These are phyloP conservation scores for Micrasema minimum DNA, from an alignment of 1,140 invertebrate genomes.

Conservation along the genomic window DNA sequence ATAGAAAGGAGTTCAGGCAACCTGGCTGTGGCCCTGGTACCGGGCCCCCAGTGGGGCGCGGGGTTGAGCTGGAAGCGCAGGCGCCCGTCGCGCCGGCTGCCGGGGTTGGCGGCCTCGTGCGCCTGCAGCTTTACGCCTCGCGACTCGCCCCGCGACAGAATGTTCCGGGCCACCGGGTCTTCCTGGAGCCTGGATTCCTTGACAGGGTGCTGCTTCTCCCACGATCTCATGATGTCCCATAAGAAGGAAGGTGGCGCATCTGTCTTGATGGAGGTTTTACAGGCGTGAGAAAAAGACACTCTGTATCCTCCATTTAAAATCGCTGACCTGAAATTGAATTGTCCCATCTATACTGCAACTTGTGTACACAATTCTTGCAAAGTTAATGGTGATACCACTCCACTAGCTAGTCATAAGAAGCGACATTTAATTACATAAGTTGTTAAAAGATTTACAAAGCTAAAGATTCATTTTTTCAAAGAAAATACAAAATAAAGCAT, in stretches of 20 bases:
- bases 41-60: conserved; percentile 88
- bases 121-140: conserved; percentile 72
- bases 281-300: conserved; percentile 93
- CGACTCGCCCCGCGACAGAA: conserved; percentile 67
- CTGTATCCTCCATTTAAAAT: conserved; percentile 92
- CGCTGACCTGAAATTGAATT: conserved; percentile 64
- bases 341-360: too few species aligned
- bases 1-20: too few species aligned
- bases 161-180: conserved; percentile 67
- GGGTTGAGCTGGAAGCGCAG: conserved; percentile 91
- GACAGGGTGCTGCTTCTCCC: conserved; percentile 78
- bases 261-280: conserved; percentile 91
- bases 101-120: conserved; percentile 82
- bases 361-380: too few species aligned
- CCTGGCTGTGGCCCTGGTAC: conserved; percentile 76
- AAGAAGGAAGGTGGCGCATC: conserved; percentile 86
- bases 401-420: too few species aligned
- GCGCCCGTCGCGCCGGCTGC: conserved; percentile 77
- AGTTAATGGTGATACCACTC: too few species aligned
- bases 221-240: conserved; percentile 93
- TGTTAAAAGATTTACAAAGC: too few species aligned
- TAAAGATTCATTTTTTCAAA: too few species aligned
- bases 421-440: too few species aligned
- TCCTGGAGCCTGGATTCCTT: conserved; percentile 67
- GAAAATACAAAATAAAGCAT: too few species aligned